Percentiles rank a stretch among this genome's conserved stretches.
phyloP scores from a whole-genome alignment of 2,113 vertebrate genomes.

The Megaceryle torquata region DNA sequence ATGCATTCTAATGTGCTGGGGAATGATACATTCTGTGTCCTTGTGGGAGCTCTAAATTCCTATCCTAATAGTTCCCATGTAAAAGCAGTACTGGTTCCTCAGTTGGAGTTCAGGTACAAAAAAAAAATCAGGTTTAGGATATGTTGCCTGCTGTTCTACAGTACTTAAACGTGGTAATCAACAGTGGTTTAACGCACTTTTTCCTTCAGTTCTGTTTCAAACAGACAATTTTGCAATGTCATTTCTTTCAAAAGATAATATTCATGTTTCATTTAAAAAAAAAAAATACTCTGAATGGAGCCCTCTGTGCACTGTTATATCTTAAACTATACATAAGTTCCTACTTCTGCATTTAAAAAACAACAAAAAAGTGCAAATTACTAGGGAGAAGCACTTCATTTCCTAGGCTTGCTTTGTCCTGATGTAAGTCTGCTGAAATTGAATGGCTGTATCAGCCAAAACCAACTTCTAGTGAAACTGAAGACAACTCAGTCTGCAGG shows the following conservation, averaged over 20 bases:
- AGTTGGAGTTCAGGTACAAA: neutral
- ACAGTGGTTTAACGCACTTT: neutral
- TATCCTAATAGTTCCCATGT: neutral
- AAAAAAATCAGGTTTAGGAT: neutral
- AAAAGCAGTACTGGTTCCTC: neutral
- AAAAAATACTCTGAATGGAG: neutral
- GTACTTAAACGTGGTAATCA: neutral
- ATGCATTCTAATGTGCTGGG: neutral
- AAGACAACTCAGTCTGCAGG: neutral
- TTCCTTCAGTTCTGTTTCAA: neutral
- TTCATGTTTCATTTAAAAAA: neutral
- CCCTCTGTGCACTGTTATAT: neutral
- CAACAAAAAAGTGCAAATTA: neutral
- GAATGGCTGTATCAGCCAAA: neutral
- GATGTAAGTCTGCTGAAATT: neutral
- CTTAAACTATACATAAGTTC: neutral
- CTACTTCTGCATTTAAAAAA: neutral
- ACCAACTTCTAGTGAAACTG: neutral
- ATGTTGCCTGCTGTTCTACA: neutral
- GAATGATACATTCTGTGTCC: neutral
- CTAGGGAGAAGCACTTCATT: neutral
- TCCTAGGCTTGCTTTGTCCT: neutral
- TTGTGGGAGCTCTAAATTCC: neutral
- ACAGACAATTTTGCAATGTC: neutral
- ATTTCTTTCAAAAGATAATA: neutral